phyloP scores from a whole-genome alignment of 2,888 invertebrate genomes.

The Dryadula phaetusa region DNA sequence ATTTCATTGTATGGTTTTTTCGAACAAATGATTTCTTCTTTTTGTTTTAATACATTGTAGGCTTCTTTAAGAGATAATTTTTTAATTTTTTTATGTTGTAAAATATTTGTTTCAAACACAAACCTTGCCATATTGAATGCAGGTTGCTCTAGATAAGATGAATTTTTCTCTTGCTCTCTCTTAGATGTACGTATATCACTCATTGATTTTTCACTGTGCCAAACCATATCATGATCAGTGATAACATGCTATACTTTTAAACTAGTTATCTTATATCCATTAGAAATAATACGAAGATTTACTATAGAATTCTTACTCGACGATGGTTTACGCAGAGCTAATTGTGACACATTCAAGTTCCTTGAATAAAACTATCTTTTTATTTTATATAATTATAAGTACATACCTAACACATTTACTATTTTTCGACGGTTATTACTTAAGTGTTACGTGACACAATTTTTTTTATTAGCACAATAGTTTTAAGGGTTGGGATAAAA shows the following conservation, averaged over 20 bases:
- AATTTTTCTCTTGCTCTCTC: conserved; percentile 43
- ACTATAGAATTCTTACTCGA: conserved; percentile 51
- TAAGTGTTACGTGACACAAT: conserved; percentile 60
- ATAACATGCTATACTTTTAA: conserved; percentile 64
- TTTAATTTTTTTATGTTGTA: background rate
- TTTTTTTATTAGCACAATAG: conserved; percentile 79
- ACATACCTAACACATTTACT: conserved; percentile 73
- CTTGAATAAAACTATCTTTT: conserved; percentile 61
- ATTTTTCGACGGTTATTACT: conserved; percentile 80
- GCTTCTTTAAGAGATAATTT: background rate
- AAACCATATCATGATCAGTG: conserved; percentile 79
- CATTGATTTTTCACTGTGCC: conserved; percentile 54
- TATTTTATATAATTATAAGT: conserved; percentile 64
- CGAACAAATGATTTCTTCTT: background rate
- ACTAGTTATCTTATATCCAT: conserved; percentile 47
- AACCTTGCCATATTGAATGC: conserved; percentile 33
- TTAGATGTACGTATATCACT: conserved; percentile 31
- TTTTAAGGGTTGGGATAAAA: conserved; percentile 70
- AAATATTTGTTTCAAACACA: conserved; percentile 1
- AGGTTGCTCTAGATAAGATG: conserved; percentile 30
- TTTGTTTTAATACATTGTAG: background rate
- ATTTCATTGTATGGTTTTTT: background rate
- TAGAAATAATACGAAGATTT: conserved; percentile 46
- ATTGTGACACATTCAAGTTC: conserved; percentile 68
- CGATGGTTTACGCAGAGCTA: conserved; percentile 57